Base-by-base conservation (phyloP, 2,797 vertebrate genomes). In the Sternotherus odoratus region DNA sequence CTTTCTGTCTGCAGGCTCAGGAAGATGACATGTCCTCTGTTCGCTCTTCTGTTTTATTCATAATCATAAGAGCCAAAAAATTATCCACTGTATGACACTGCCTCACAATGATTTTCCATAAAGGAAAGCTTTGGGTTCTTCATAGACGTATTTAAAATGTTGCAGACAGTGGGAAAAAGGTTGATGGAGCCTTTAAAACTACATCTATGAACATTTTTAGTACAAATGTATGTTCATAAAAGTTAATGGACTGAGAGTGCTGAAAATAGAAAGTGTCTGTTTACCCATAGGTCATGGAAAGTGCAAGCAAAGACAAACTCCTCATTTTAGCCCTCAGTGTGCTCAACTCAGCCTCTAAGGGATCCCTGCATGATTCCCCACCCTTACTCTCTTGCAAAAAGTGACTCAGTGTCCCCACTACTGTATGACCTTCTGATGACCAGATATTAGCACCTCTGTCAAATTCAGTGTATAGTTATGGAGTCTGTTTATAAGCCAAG, bases 241-340 rank as follows among this genome's bases (percentile, higher is more conserved):
- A 91, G 80, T 86, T 82, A 91, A 94, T 94, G 96, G 87, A 96
- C 95, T 94, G 80, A 60, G 84, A 84, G 84, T 90, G 85, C 96
- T 96, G 92, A 92, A 97, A 97, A 97, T 94, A 97, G 93, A 96
- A 96, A 93, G 93, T 92, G 95, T 96, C 93, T 97, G 96, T 97
- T 97, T 94, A 96, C 57, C 56, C 75, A 77, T 56, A 95, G 96
- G 95, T 96, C 96, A 97, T 88, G 81, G 50, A 90, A 95, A 97
- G 96, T 82, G 85, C 97, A 97, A 87, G 79, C 39, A 85, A 94
- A 89, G 94, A 79, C 77, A 91, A 85, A 82, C 94, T 94, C 91
- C 95, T 91, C 95, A 91, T 81, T 51, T 86, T 63, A 66, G 74
- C 28, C 57, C 66, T 28, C 81, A 77, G 74, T 28, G 2, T 12